Evolutionary conservation across 2,888 invertebrate genomes (phyloP).

Genomic region (Argyresthia albistria): DNA sequence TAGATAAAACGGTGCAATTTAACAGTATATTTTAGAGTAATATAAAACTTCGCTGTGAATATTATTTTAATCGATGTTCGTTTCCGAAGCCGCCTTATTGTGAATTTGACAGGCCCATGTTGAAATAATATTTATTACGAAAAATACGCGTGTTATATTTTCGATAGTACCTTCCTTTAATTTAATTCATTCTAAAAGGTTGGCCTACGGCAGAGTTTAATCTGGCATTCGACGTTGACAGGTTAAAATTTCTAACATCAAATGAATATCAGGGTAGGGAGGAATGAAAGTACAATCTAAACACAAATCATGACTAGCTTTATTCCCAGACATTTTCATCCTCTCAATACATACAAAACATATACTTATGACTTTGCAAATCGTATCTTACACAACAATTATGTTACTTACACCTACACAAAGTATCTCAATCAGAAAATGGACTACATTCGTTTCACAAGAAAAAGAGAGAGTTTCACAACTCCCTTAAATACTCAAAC

Average conservation of each 20-base stretch:
- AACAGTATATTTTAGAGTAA: background rate
- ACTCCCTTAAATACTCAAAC: too few relatives aligned
- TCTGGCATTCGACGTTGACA: too few relatives aligned
- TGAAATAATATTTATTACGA: conserved; percentile 68
- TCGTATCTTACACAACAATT: conserved; percentile 38
- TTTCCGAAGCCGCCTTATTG: conserved; percentile 23
- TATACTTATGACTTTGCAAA: conserved; percentile 15
- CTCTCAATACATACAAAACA: conserved; percentile 21
- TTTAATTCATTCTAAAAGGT: too few relatives aligned
- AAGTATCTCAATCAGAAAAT: background rate
- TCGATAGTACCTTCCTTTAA: background rate
- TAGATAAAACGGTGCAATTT: conserved; percentile 5
- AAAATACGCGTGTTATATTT: conserved; percentile 34
- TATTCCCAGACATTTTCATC: conserved; percentile 51
- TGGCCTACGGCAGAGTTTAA: too few relatives aligned
- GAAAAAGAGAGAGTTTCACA: too few relatives aligned
- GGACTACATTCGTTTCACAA: too few relatives aligned
- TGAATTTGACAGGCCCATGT: conserved; percentile 47
- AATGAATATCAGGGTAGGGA: too few relatives aligned
- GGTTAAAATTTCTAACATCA: too few relatives aligned
- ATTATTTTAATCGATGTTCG: conserved; percentile 54
- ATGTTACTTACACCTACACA: conserved; percentile 25
- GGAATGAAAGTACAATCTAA: conserved; percentile 40
- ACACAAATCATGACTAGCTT: conserved; percentile 63
- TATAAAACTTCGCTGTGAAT: conserved; percentile 55